Percentiles rank a stretch among this genome's conserved stretches.
Conservation (phyloP, 1,140 invertebrate genomes). For the Tribolium madens region DNA sequence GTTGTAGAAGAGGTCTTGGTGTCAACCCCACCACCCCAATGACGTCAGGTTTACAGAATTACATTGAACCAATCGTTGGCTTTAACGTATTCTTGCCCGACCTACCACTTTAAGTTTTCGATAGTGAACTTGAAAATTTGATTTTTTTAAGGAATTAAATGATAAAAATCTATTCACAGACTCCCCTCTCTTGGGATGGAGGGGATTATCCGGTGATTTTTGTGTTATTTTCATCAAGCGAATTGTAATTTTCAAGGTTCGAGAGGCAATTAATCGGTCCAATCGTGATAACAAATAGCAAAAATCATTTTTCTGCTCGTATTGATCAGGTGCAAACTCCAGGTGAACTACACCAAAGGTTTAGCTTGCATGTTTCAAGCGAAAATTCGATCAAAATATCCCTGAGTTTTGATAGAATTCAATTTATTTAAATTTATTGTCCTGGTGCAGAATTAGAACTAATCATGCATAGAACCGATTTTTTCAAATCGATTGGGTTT, state of each 20-base stretch:
- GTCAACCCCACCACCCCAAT: constrained; percentile 58
- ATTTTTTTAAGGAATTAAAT: constrained; percentile 29
- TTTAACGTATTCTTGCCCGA: constrained; percentile 50
- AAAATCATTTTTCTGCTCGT: background rate
- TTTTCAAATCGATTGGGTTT: constrained; percentile 10
- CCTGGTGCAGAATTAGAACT: background rate
- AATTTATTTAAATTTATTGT: constrained; percentile 14
- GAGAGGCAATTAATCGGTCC: background rate
- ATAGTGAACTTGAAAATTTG: constrained; percentile 41
- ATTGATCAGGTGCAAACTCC: background rate
- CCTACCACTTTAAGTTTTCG: constrained; percentile 51
- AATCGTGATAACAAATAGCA: constrained; percentile 7
- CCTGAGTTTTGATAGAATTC: background rate
- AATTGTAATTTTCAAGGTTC: constrained; percentile 13
- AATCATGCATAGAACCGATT: constrained; percentile 23
- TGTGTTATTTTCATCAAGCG: background rate
- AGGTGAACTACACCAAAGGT: background rate
- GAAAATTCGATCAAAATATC: constrained; percentile 16
- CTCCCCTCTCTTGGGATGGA: background rate
- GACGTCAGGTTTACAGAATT: constrained; percentile 57
- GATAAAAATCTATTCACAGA: constrained; percentile 4
- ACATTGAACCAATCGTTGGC: constrained; percentile 57
- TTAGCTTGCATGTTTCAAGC: background rate
- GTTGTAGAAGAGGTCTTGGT: constrained; percentile 59
- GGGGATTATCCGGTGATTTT: background rate